Percentiles rank a stretch among this genome's conserved stretches.
Evolutionary conservation across 2,113 vertebrate species (phyloP).

Genomic region (Urocitellus parryii): DNA sequence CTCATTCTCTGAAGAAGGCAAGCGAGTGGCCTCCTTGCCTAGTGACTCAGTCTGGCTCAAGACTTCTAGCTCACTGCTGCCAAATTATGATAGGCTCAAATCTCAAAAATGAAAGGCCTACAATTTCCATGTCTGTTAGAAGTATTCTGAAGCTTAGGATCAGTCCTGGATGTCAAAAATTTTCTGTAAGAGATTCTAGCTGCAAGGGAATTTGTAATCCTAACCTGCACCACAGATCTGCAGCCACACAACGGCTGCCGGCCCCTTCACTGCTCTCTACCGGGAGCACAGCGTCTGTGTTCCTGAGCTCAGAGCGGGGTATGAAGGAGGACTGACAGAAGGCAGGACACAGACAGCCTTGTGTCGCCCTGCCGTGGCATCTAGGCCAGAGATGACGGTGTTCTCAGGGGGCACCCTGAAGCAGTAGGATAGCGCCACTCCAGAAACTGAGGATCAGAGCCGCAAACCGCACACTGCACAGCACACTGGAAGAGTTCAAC

Average conservation of each 20-base stretch:
- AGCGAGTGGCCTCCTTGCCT: background rate
- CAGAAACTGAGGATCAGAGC: background rate
- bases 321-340: background rate
- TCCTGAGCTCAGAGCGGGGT: background rate
- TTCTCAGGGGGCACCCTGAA: background rate
- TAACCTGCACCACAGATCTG: background rate
- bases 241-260: background rate
- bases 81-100: background rate
- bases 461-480: background rate
- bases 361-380: background rate
- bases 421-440: background rate
- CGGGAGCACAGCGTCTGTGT: background rate
- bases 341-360: background rate
- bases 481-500: constrained; percentile 22
- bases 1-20: background rate
- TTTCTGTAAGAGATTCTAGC: background rate
- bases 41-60: background rate
- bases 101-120: constrained; percentile 5
- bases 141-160: background rate
- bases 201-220: background rate
- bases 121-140: background rate
- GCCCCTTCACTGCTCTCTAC: background rate
- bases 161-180: background rate
- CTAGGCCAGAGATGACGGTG: background rate
- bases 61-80: background rate